Conservation (phyloP, 2,797 vertebrate genomes). For the Erethizon dorsatum region DNA sequence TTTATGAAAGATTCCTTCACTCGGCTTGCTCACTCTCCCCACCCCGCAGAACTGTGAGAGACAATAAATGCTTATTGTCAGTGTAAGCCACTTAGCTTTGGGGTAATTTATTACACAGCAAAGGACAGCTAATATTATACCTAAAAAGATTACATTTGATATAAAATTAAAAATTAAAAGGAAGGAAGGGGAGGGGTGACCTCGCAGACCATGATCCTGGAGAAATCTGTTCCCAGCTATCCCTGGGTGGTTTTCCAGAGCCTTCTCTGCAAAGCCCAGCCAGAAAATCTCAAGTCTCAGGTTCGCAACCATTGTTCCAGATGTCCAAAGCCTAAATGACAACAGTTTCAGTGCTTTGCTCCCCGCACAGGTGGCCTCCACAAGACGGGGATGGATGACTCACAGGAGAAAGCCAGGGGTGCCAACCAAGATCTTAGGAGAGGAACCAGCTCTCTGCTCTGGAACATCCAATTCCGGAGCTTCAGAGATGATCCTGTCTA, state of each 20-base stretch:
- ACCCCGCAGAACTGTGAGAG: not conserved
- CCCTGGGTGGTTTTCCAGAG: not conserved
- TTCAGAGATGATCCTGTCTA: not conserved
- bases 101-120: not conserved
- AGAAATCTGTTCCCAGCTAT: not conserved
- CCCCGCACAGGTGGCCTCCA: not conserved
- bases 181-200: not conserved
- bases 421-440: not conserved
- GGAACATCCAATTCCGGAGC: not conserved
- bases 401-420: not conserved
- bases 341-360: not conserved
- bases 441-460: not conserved
- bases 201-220: not conserved
- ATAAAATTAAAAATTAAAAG: conserved; percentile 32
- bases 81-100: conserved; percentile 11
- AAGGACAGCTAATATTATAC: conserved; percentile 21
- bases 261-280: not conserved
- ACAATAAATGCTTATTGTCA: not conserved
- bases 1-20: not conserved
- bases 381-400: not conserved
- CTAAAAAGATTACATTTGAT: not conserved
- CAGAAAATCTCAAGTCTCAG: not conserved
- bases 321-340: not conserved
- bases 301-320: not conserved
- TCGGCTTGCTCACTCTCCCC: not conserved